Conservation (phyloP, 2,888 invertebrate genomes). For the Metellina segmentata region DNA sequence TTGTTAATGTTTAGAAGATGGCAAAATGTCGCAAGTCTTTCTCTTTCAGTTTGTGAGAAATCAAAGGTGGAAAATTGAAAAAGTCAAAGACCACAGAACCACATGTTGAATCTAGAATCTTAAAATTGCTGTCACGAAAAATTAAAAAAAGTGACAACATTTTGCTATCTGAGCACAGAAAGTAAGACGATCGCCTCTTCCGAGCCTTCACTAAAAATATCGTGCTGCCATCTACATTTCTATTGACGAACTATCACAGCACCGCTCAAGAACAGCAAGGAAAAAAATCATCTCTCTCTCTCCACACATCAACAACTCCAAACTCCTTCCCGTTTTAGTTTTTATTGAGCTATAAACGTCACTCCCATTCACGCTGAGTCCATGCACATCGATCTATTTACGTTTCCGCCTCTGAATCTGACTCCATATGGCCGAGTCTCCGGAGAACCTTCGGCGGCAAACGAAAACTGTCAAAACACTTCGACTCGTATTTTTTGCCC, state of each 20-base stretch:
- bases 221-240: background rate
- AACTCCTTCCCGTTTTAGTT: background rate
- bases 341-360: background rate
- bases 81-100: too few relatives aligned
- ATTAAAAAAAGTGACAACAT: too few relatives aligned
- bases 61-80: too few relatives aligned
- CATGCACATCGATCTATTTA: background rate
- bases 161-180: too few relatives aligned
- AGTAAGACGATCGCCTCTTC: too few relatives aligned
- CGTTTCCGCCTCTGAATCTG: background rate
- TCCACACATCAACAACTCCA: background rate
- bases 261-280: background rate
- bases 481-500: slow-evolving; percentile 17
- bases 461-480: slow-evolving; percentile 50
- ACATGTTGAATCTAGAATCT: too few relatives aligned
- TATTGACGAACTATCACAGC: background rate
- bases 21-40: too few relatives aligned
- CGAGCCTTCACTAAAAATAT: background rate
- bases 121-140: too few relatives aligned
- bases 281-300: background rate
- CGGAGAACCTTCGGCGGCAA: background rate
- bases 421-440: background rate
- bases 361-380: background rate
- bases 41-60: too few relatives aligned
- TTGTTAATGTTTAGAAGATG: too few relatives aligned